Base-by-base conservation (phyloP, 2,888 invertebrate genomes). In the Erannis defoliaria region DNA sequence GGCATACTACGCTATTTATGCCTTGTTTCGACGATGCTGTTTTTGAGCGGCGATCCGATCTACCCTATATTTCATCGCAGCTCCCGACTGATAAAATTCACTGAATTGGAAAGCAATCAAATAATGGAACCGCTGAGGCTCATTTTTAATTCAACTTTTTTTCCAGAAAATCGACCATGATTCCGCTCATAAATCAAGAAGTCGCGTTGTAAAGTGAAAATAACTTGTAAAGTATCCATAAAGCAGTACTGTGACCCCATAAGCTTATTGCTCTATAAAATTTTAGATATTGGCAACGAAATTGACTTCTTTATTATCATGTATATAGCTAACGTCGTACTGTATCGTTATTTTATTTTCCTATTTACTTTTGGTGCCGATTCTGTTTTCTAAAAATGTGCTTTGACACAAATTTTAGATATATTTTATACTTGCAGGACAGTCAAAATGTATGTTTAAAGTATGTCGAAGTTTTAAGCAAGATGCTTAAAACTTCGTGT, bases 271-370 rank as follows among this genome's bases (percentile, higher is more conserved):
- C 45, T 26, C 56, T 37, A 56, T 64, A 64, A 64, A 60, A 60
- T 56, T 60, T 56, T 49, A 54, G 42, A 58, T 63, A 58, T 57
- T 55, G 55, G 49, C 56, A 57, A 12, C 33, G 38, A 56, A 56
- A 56, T 54, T 48, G 56, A 45, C 53, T 60, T 42, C 53, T 64
- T 64, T 64, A 64, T 64, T 64, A 53, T 49, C 56, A 56, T 56
- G 59, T 56, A 56, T 56, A 55, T 56, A 26, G 45, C 51, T 51
- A 31, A 51, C 40, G 18, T 37, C 19, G 50, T 35, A 14, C 31
- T 14, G 64, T 55, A 55, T 55, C 48, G 43, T 56, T 55, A 53
- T 56, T 46, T 45, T 60, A 60, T 54, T 26, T 49, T 48, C 18
- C 31, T 26, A 19, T 33, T 19, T 45, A 29, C 51, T 42, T 46